phyloP scores from a whole-genome alignment of 2,797 vertebrate species.

The Agapornis canus region DNA sequence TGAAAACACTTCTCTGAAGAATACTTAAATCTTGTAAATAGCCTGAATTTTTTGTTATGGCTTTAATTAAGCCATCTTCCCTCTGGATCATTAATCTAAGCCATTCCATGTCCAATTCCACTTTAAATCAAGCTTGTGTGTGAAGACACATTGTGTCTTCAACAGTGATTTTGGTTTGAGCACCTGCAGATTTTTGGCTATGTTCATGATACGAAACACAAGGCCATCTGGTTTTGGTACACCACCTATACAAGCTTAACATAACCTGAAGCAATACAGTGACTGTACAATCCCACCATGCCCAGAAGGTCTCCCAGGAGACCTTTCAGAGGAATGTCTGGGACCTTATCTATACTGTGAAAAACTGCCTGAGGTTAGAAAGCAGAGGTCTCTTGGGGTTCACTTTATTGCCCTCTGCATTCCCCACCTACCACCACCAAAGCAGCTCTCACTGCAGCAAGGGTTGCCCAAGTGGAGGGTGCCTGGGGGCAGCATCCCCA shows the following conservation, averaged over 20 bases:
- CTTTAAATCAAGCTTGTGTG: neutral
- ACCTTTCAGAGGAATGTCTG: neutral
- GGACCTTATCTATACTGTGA: neutral
- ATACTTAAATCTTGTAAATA: neutral
- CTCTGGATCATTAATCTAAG: neutral
- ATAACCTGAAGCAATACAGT: neutral
- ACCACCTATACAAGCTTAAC: rapidly evolving
- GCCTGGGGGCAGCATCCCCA: neutral
- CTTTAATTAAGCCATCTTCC: neutral
- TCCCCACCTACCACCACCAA: neutral
- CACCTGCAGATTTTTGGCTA: neutral
- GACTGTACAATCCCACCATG: rapidly evolving
- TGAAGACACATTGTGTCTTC: too few species aligned
- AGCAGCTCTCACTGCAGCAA: neutral
- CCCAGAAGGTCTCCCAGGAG: neutral
- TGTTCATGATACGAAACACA: neutral
- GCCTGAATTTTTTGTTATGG: neutral
- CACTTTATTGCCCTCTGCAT: neutral
- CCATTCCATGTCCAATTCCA: neutral
- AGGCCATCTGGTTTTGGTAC: rapidly evolving
- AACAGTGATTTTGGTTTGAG: neutral
- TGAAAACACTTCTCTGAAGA: neutral
- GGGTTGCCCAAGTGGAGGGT: neutral
- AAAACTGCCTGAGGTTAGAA: neutral
- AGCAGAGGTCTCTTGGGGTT: neutral